phyloP scores from a whole-genome alignment of 35 echinoderm and acorn worm genomes.

The Lytechinus pictus region DNA sequence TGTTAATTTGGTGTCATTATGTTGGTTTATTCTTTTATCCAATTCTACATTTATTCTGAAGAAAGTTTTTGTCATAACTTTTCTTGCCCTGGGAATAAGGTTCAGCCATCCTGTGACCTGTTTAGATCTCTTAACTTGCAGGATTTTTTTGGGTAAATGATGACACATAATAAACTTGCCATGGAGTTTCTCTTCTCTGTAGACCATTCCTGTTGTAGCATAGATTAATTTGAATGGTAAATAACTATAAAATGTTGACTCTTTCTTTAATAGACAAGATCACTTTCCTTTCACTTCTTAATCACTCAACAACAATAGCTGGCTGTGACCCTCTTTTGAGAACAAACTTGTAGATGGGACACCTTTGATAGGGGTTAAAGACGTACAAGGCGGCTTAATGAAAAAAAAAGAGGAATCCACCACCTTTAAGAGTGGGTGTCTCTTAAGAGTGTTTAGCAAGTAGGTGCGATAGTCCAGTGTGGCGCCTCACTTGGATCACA shows the following conservation, averaged over 20 bases:
- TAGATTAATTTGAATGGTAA: neutral
- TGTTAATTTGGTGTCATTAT: neutral
- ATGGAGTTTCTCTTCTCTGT: neutral
- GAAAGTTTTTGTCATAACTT: too few relatives aligned
- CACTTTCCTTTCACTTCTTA: neutral
- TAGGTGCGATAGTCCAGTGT: slow-evolving; percentile 33
- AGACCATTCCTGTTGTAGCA: neutral
- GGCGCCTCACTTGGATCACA: slow-evolving; percentile 25
- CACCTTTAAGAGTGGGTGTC: neutral
- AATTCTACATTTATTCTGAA: neutral
- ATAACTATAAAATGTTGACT: neutral
- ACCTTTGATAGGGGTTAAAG: neutral
- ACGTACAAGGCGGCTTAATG: neutral
- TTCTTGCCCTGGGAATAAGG: neutral
- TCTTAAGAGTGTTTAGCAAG: slow-evolving; percentile 43
- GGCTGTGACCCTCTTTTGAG: neutral
- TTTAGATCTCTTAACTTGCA: neutral
- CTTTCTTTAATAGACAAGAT: neutral
- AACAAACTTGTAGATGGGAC: neutral
- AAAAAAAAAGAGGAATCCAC: neutral
- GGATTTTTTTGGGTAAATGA: neutral
- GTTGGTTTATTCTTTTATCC: neutral
- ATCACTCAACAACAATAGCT: neutral
- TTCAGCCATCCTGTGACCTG: neutral
- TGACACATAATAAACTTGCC: neutral